Evolutionary conservation across 2,113 vertebrate species (phyloP).

Genomic region (Castor canadensis): DNA sequence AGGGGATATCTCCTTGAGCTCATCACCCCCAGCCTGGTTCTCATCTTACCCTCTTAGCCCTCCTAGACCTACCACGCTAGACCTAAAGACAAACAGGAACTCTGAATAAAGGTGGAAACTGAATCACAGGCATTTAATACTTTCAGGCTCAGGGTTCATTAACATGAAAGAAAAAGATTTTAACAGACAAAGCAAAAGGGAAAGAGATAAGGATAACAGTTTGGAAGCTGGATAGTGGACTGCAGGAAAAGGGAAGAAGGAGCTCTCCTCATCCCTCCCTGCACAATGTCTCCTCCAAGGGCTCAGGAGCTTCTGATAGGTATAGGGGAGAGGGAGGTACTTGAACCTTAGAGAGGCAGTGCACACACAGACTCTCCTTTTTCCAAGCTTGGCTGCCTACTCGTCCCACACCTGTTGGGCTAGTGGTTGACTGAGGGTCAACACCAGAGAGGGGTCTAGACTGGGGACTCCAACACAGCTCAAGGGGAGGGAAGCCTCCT

Average conservation of each 20-base stretch:
- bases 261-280: accelerated
- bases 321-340: neutral
- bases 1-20: too few species aligned
- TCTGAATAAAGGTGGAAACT: neutral
- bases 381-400: too few species aligned
- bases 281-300: neutral
- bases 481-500: neutral
- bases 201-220: neutral
- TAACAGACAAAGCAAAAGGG: neutral
- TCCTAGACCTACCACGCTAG: neutral
- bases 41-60: neutral
- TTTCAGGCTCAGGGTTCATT: neutral
- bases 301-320: neutral
- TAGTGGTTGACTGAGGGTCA: neutral
- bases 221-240: neutral
- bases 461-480: neutral
- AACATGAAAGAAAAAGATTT: neutral
- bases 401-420: neutral
- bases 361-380: neutral
- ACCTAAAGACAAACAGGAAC: neutral
- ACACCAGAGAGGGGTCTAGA: neutral
- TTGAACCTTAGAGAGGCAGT: neutral
- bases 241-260: neutral
- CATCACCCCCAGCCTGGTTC: neutral
- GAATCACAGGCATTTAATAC: neutral